Base-by-base conservation (phyloP, 53 echinoderm and acorn worm genomes). In the Actinopyga echinites region DNA sequence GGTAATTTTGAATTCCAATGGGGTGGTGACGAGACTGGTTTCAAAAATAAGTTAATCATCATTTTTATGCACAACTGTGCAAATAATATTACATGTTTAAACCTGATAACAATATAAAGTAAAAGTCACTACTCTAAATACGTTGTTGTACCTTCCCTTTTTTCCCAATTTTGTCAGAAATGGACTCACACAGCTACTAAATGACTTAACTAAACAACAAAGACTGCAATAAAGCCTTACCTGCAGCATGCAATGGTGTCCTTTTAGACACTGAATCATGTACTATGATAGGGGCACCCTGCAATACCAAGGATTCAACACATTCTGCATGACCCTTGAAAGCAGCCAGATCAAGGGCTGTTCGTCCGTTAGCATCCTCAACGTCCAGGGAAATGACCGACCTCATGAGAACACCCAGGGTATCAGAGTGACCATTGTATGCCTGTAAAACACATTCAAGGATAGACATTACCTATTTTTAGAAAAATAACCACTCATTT, bases 271-370 rank as follows among this genome's bases (percentile, higher is more conserved):
- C 96, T 7, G 96, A 95, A 38, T 95, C 96, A 36, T 95, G 85
- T 4, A 95, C 93, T 53, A 95, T 40, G 23, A 93, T 95, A 6
- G 96, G 91, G 1, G 96, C 96, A 8, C 93, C 93, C 75, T 95
- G 96, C 85, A 95, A 89, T 53, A 93, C 89, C 30, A 95, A 54
- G 1, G 96, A 89, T 69, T 95, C 93, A 12, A 95, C 93, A 58
- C 96, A 95, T 31, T 95, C 96, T 54, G 91, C 58, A 64, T 95
- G 96, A 71, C 96, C 96, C 66, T 95, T 95, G 90, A 95, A 95
- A 1, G 96, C 93, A 20, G 96, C 91, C 20, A 95, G 91, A 67
- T 95, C 96, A n/a, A 95, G 89, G 17, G 96, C 89, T 2, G 96
- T 95, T 10, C 96, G 85, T 21, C 96, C 96, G 25, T 96, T 96